Evolutionary conservation across 2,113 vertebrate species (phyloP).

Genomic region (Apus apus): DNA sequence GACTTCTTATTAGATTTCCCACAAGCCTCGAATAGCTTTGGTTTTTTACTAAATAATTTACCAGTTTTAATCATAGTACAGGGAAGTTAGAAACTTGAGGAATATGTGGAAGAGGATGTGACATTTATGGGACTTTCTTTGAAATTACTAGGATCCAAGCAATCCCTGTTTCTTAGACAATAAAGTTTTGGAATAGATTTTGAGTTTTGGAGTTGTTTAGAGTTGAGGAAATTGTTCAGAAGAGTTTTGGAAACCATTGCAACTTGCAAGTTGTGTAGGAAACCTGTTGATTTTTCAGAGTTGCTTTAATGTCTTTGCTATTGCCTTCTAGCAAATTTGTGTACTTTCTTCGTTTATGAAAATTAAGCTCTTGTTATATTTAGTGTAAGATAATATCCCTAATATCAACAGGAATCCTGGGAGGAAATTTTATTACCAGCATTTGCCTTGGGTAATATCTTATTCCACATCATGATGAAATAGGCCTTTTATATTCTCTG

Average conservation of each 20-base stretch:
- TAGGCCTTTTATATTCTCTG: constrained; percentile 32
- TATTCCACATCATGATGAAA: constrained; percentile 29
- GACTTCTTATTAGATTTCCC: background rate
- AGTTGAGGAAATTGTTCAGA: background rate
- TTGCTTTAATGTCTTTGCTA: background rate
- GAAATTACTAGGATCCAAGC: background rate
- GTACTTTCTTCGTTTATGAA: constrained; percentile 31
- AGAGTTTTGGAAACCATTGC: background rate
- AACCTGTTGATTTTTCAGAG: background rate
- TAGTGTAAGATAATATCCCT: constrained; percentile 33
- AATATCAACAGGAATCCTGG: constrained; percentile 37
- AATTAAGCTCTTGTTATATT: constrained; percentile 48
- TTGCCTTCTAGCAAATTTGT: constrained; percentile 20
- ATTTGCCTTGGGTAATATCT: constrained; percentile 41
- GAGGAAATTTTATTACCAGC: constrained; percentile 19
- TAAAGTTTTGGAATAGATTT: too few relatives aligned
- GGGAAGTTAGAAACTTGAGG: background rate
- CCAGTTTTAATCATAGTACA: background rate
- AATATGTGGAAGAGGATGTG: background rate
- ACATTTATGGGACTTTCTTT: background rate
- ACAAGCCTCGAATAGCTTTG: background rate
- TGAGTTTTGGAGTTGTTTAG: background rate
- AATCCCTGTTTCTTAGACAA: background rate
- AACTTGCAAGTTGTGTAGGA: background rate
- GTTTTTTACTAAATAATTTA: background rate